phyloP scores from a whole-genome alignment of 2,888 invertebrate genomes.

The Alloplasta piceator region DNA sequence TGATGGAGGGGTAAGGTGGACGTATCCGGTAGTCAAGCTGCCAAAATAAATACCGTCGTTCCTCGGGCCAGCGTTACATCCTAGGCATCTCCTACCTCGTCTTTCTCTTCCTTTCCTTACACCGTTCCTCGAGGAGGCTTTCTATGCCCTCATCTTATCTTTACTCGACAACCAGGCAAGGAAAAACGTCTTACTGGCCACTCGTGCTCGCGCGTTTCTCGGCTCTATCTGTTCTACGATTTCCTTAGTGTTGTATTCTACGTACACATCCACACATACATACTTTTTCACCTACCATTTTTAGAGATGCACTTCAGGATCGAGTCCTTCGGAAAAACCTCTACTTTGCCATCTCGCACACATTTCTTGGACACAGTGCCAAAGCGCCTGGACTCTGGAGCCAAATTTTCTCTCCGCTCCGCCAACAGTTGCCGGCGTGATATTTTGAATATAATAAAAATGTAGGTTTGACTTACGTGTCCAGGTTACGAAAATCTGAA shows the following conservation, averaged over 20 bases:
- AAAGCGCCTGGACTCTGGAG: slow-evolving; percentile 2
- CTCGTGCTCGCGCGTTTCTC: slow-evolving; percentile 13
- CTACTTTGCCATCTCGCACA: background rate
- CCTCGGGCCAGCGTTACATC: slow-evolving; percentile 8
- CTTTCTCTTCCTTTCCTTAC: slow-evolving; percentile 38
- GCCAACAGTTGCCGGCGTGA: background rate
- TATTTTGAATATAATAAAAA: slow-evolving; percentile 15
- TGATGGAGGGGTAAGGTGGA: slow-evolving; percentile 16
- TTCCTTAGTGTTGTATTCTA: background rate
- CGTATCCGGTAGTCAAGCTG: slow-evolving; percentile 61
- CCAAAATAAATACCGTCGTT: slow-evolving; percentile 74
- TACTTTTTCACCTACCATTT: background rate
- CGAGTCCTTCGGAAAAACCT: background rate
- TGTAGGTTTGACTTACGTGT: too few relatives aligned
- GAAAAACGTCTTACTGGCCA: slow-evolving; percentile 5
- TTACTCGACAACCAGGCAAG: background rate
- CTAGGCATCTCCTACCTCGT: slow-evolving; percentile 6
- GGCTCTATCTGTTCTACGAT: slow-evolving; percentile 12
- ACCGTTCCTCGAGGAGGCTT: slow-evolving; percentile 1
- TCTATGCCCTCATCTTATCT: slow-evolving; percentile 2
- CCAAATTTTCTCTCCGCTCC: slow-evolving; percentile 19
- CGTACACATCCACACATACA: background rate
- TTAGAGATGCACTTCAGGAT: slow-evolving; percentile 3
- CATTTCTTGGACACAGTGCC: slow-evolving; percentile 5
- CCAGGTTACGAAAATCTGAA: too few relatives aligned